Evolutionary conservation across 2,113 vertebrate species (phyloP).

Genomic region (Pseudopipra pipra): DNA sequence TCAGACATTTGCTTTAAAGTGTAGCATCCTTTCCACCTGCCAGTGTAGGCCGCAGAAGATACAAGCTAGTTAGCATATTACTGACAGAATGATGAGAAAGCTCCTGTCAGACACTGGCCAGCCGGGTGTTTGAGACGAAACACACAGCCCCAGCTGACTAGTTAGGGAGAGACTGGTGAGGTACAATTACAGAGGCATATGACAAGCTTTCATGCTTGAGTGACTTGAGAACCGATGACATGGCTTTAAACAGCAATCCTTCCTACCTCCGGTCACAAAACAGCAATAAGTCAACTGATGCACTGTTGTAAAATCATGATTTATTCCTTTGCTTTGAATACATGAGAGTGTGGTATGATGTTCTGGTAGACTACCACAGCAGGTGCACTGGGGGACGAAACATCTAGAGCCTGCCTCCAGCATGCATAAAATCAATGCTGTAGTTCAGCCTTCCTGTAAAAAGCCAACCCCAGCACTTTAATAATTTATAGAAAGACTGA

Average conservation of each 20-base stretch:
- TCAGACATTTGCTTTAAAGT: conserved; percentile 73
- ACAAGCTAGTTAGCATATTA: conserved; percentile 92
- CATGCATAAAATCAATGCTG: conserved; percentile 71
- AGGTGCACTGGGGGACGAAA: conserved; percentile 79
- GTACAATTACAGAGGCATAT: conserved; percentile 91
- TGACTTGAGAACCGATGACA: conserved; percentile 83
- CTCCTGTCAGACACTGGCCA: conserved; percentile 89
- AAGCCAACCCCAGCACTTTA: neutral
- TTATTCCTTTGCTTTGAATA: conserved; percentile 91
- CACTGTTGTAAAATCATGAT: conserved; percentile 93
- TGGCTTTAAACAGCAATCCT: conserved; percentile 85
- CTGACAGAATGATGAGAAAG: conserved; percentile 93
- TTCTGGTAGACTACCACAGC: conserved; percentile 82
- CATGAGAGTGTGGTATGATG: conserved; percentile 74
- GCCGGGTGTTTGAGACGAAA: conserved; percentile 75
- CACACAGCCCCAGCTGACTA: conserved; percentile 91
- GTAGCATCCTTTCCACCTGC: conserved; percentile 78
- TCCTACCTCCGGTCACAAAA: conserved; percentile 87
- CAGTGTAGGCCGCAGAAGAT: conserved; percentile 78
- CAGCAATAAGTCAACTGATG: conserved; percentile 93
- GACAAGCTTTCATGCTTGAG: conserved; percentile 92
- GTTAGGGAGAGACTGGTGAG: conserved; percentile 88
- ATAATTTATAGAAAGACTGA: conserved; percentile 1
- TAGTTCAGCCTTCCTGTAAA: neutral
- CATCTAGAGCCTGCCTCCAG: conserved; percentile 73